phyloP scores from a whole-genome alignment of 2,797 vertebrate genomes.

The Sebastes steindachneri region DNA sequence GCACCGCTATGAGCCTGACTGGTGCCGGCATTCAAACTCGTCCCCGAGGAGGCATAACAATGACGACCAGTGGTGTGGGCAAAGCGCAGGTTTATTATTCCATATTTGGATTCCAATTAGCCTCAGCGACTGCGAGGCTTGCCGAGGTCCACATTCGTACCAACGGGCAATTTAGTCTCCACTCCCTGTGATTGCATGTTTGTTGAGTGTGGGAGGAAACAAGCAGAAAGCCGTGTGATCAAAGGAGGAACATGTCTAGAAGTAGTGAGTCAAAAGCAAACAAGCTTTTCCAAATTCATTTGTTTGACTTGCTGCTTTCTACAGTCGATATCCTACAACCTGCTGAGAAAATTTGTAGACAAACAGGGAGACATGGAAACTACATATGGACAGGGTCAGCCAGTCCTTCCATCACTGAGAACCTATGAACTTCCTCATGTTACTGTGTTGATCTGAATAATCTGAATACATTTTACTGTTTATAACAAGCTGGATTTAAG shows the following conservation, averaged over 20 bases:
- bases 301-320: conserved; percentile 29
- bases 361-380: conserved; percentile 15
- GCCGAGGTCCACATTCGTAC: conserved; percentile 37
- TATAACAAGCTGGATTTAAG: neutral
- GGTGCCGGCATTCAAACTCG: conserved; percentile 61
- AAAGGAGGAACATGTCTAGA: conserved; percentile 27
- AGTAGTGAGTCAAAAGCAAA: conserved; percentile 32
- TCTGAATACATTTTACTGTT: neutral
- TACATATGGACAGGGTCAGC: neutral
- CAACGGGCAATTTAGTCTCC: conserved; percentile 40
- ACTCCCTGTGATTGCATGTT: conserved; percentile 40
- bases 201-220: conserved; percentile 47
- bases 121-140: conserved; percentile 51
- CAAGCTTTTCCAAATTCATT: conserved; percentile 36
- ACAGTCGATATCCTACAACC: neutral
- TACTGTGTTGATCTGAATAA: neutral
- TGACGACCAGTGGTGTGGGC: conserved; percentile 68
- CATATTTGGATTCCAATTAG: conserved; percentile 80
- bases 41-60: conserved; percentile 73
- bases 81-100: conserved; percentile 70
- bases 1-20: conserved; percentile 50
- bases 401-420: neutral
- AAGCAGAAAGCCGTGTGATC: conserved; percentile 32
- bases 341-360: conserved; percentile 10
- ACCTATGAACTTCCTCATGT: neutral